phyloP scores from a whole-genome alignment of 2,888 invertebrate species.

The Tetropium fuscum region DNA sequence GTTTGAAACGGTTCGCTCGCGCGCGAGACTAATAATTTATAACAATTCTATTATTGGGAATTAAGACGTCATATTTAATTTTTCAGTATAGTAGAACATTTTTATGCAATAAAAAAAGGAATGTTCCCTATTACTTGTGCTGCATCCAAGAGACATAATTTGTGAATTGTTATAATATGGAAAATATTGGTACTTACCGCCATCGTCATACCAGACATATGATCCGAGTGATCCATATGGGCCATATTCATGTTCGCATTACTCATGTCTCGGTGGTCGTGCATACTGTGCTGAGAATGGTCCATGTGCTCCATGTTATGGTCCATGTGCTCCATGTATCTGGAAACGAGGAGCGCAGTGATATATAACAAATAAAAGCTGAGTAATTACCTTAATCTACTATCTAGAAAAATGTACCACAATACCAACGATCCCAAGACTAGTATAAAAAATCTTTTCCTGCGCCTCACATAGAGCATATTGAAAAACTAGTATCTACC shows the following conservation, averaged over 20 bases:
- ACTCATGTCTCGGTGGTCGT: constrained; percentile 26
- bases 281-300: constrained; percentile 38
- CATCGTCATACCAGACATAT: constrained; percentile 32
- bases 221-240: constrained; percentile 16
- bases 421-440: neutral
- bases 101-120: no score
- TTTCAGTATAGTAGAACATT: no score
- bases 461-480: neutral
- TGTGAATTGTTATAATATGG: no score
- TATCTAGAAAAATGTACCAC: neutral
- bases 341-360: constrained; percentile 18
- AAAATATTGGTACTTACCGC: constrained; percentile 37
- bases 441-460: neutral
- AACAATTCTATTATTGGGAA: no score
- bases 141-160: no score
- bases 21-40: no score
- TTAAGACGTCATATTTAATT: no score
- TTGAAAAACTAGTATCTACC: no score
- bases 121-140: no score
- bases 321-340: constrained; percentile 35
- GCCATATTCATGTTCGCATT: constrained; percentile 17
- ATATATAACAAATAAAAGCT: no score
- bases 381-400: no score
- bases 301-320: constrained; percentile 38
- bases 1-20: no score